phyloP scores from a whole-genome alignment of 2,113 vertebrate genomes.

The Columba janthina region DNA sequence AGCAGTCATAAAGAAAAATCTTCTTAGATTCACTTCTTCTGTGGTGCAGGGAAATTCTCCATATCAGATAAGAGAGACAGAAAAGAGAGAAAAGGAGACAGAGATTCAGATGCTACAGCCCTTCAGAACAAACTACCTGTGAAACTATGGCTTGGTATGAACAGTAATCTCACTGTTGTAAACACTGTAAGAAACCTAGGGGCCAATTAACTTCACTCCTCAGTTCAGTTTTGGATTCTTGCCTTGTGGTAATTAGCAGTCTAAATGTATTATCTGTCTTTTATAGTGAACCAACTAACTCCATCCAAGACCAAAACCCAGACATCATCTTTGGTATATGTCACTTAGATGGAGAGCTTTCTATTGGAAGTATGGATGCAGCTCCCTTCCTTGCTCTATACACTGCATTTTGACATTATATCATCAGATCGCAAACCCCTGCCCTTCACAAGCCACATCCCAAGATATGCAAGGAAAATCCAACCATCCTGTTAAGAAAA shows the following conservation, averaged over 20 bases:
- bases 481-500: neutral
- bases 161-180: neutral
- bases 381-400: neutral
- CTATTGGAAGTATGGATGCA: accelerated
- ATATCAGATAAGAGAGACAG: neutral
- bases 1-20: constrained; percentile 12
- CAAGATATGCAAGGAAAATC: neutral
- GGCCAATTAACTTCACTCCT: neutral
- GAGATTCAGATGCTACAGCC: neutral
- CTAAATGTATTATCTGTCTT: neutral
- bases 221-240: neutral
- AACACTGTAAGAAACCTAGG: neutral
- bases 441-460: neutral
- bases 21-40: constrained; percentile 5
- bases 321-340: too few species aligned
- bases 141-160: neutral
- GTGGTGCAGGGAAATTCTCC: neutral
- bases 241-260: neutral
- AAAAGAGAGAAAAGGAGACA: neutral
- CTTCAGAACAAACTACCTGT: neutral
- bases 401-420: neutral
- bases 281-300: neutral
- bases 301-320: neutral
- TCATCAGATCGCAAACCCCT: neutral
- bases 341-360: neutral